A percentile compares a stretch with the other conserved stretches of the same genome.
Evolutionary conservation across 2,888 invertebrate species (phyloP).

Genomic region (Sicus ferrugineus): DNA sequence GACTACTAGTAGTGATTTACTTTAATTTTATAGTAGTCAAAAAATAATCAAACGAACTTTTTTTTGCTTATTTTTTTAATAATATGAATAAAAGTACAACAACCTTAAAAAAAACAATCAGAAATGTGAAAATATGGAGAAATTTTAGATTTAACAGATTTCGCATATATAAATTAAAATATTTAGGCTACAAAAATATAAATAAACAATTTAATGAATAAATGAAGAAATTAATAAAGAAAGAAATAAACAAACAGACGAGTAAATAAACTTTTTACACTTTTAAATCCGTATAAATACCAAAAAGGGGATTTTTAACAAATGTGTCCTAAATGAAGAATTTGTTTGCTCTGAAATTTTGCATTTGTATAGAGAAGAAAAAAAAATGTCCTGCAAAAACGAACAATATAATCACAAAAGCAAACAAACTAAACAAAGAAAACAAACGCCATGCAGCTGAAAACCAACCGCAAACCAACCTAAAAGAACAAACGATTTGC

Average conservation of each 20-base stretch:
- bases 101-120: no score
- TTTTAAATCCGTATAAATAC: neutral
- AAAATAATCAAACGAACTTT: no score
- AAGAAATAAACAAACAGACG: neutral
- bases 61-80: no score
- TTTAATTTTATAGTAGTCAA: no score
- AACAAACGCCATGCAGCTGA: neutral
- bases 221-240: no score
- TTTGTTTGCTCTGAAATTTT: neutral
- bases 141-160: no score
- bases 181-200: no score
- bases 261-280: neutral
- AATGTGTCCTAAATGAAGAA: neutral
- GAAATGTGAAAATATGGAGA: no score
- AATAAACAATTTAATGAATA: no score
- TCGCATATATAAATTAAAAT: no score
- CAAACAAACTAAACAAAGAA: neutral
- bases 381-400: neutral
- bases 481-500: neutral
- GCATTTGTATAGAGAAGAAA: neutral
- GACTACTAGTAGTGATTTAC: no score
- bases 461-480: neutral
- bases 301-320: neutral
- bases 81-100: no score
- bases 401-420: neutral